phyloP scores from a whole-genome alignment of 2,113 vertebrate genomes.

The Saimiri boliviensis region DNA sequence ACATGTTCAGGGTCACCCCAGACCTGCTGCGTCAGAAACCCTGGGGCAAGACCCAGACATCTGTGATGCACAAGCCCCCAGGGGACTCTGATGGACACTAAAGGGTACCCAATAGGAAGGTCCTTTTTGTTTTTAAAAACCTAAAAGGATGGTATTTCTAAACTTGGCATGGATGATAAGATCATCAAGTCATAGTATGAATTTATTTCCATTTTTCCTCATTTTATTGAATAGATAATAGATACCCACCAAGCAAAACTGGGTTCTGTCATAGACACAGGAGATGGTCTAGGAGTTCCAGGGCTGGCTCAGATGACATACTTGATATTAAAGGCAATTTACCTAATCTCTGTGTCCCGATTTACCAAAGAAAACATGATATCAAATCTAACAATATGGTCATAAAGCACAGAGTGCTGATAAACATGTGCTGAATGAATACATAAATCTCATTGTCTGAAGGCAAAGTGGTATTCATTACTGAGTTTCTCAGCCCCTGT shows the following conservation, averaged over 20 bases:
- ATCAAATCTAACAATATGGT: background rate
- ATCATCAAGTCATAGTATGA: background rate
- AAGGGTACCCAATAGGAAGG: background rate
- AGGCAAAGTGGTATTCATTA: background rate
- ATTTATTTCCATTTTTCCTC: background rate
- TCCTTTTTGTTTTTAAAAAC: background rate
- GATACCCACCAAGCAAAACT: background rate
- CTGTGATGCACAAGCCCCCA: rapidly evolving
- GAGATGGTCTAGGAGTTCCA: background rate
- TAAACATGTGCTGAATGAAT: background rate
- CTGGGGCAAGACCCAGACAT: rapidly evolving
- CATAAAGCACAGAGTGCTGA: background rate
- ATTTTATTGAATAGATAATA: background rate
- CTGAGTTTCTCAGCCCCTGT: background rate
- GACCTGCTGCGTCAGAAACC: background rate
- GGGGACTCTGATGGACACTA: background rate
- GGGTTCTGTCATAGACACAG: background rate
- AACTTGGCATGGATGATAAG: background rate
- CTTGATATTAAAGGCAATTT: background rate
- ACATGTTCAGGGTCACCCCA: background rate
- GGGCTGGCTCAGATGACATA: background rate
- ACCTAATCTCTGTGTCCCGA: background rate
- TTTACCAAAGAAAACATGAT: background rate
- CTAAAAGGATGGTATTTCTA: background rate
- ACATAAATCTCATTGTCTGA: background rate